Evolutionary conservation across 1,140 invertebrate genomes (phyloP).

Genomic region (Aphaenogaster rudis): DNA sequence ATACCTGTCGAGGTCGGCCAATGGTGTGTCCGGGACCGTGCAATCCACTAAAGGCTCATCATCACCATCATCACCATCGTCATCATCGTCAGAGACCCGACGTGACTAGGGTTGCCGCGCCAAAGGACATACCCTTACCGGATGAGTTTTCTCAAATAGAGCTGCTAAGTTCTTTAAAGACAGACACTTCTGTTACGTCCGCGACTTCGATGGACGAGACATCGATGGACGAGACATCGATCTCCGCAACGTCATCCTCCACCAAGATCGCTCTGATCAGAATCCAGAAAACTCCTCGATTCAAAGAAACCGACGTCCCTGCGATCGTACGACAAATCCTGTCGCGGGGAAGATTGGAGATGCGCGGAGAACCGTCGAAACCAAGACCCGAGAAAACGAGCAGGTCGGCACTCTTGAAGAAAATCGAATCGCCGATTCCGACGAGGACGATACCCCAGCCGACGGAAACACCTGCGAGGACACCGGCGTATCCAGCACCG

Average conservation of each 20-base stretch:
- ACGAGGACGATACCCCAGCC: no score
- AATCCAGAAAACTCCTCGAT: not conserved
- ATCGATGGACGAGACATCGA: not conserved
- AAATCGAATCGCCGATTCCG: not conserved
- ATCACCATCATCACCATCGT: slow-evolving; percentile 21
- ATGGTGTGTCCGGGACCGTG: slow-evolving; percentile 71
- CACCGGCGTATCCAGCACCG: not conserved
- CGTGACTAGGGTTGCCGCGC: no score
- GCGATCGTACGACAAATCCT: not conserved
- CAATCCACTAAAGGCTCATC: slow-evolving; percentile 61
- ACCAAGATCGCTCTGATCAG: slow-evolving; percentile 5
- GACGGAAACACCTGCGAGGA: not conserved
- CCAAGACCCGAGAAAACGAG: not conserved
- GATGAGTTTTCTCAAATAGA: not conserved
- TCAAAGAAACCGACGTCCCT: not conserved
- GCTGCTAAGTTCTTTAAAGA: not conserved
- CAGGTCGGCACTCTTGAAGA: not conserved
- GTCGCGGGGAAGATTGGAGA: not conserved
- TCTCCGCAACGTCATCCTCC: not conserved
- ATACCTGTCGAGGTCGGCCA: slow-evolving; percentile 51
- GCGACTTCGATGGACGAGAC: not conserved
- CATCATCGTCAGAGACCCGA: slow-evolving; percentile 11
- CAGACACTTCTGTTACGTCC: not conserved
- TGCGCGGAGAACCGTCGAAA: not conserved
- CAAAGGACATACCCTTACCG: not conserved